These are phyloP conservation scores for Olivierus martensii DNA, from an alignment of 1,140 invertebrate genomes.

Conservation along the genomic window DNA sequence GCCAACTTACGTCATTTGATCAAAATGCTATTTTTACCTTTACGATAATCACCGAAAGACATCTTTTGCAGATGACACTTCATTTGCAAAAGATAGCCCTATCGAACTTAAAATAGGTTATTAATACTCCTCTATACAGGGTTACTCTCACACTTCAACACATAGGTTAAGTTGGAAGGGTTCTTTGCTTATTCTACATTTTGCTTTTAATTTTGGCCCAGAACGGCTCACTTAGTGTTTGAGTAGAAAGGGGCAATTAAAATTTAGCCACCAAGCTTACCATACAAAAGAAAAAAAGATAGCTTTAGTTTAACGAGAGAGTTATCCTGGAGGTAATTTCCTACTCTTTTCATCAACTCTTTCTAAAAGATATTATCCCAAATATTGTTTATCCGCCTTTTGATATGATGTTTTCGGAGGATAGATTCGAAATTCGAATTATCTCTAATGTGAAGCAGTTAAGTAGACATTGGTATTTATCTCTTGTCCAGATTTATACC, in stretches of 20 bases:
- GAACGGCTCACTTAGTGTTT: too few relatives aligned
- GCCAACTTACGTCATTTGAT: too few relatives aligned
- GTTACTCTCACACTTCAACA: too few relatives aligned
- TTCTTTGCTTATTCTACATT: too few relatives aligned
- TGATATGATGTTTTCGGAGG: slow-evolving; percentile 19
- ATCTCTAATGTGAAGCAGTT: slow-evolving; percentile 21
- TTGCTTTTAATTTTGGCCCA: too few relatives aligned
- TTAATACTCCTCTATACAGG: too few relatives aligned
- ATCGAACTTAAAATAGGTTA: too few relatives aligned
- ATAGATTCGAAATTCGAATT: slow-evolving; percentile 23
- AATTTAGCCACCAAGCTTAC: too few relatives aligned
- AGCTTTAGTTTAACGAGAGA: slow-evolving; percentile 18
- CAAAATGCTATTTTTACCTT: slow-evolving; percentile 19
- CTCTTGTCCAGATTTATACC: slow-evolving; percentile 27
- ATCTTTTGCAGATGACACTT: slow-evolving; percentile 22
- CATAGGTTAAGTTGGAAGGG: too few relatives aligned
- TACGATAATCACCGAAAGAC: slow-evolving; percentile 27
- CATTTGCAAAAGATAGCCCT: too few relatives aligned
- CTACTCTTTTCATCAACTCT: not conserved
- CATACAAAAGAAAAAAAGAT: too few relatives aligned
- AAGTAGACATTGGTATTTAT: slow-evolving; percentile 24
- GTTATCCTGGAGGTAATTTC: slow-evolving; percentile 3
- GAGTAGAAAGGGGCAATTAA: too few relatives aligned
- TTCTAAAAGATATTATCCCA: slow-evolving; percentile 16
- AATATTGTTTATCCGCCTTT: slow-evolving; percentile 20